phyloP scores from a whole-genome alignment of 2,888 invertebrate genomes.

The Melieria crassipennis region DNA sequence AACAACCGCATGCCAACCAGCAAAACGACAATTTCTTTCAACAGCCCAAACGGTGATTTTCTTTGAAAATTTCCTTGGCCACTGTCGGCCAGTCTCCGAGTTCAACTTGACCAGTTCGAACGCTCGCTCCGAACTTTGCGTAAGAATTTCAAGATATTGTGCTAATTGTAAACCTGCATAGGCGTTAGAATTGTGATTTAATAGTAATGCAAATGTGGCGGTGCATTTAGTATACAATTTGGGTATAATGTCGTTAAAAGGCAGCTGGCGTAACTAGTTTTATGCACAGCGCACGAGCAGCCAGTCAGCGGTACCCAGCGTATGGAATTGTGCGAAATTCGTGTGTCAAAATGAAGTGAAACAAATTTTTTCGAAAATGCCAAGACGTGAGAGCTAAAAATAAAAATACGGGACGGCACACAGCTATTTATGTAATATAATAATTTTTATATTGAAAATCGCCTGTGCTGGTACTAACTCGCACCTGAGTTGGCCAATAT shows the following conservation, averaged over 20 bases:
- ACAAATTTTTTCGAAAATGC: constrained; percentile 22
- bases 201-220: background rate
- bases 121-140: constrained; percentile 60
- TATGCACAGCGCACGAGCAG: background rate
- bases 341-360: background rate
- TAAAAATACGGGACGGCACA: constrained; percentile 58
- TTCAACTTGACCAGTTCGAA: constrained; percentile 63
- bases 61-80: constrained; percentile 41
- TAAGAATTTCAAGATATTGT: constrained; percentile 46
- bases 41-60: constrained; percentile 37
- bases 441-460: background rate
- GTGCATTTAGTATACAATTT: background rate
- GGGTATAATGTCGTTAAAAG: background rate
- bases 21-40: background rate
- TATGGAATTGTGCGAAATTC: too few species aligned
- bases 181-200: background rate
- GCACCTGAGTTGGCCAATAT: too few species aligned
- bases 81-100: constrained; percentile 55
- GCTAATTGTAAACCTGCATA: constrained; percentile 5
- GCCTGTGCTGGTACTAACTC: too few species aligned
- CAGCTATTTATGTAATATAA: constrained; percentile 61
- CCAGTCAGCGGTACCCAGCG: too few species aligned
- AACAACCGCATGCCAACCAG: background rate
- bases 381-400: constrained; percentile 58
- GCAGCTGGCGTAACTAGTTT: background rate